These are phyloP conservation scores for Cherax quadricarinatus DNA, from an alignment of 1,140 invertebrate species.

Conservation along the genomic window DNA sequence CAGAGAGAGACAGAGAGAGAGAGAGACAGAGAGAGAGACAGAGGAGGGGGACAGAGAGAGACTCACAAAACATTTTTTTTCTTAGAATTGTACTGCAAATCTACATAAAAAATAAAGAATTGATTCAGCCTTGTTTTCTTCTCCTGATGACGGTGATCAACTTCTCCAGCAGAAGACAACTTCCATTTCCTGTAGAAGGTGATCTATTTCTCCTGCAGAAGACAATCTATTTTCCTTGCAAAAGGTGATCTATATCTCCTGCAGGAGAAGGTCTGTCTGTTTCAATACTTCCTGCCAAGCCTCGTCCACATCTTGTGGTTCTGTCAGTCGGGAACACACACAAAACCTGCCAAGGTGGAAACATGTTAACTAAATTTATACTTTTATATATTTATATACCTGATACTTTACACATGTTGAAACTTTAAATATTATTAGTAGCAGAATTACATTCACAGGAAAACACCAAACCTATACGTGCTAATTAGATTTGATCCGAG, in stretches of 20 bases:
- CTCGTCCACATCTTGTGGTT: background rate
- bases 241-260: background rate
- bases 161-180: background rate
- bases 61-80: background rate
- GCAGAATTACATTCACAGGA: too few relatives aligned
- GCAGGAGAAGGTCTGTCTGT: background rate
- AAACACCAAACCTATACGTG: too few relatives aligned
- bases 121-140: background rate
- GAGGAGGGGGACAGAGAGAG: background rate
- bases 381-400: too few relatives aligned
- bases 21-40: background rate
- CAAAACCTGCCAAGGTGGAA: background rate
- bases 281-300: background rate
- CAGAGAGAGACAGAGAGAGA: too few relatives aligned
- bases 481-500: too few relatives aligned
- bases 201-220: background rate
- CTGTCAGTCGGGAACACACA: background rate
- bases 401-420: too few relatives aligned
- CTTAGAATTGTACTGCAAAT: background rate
- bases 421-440: too few relatives aligned
- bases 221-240: background rate
- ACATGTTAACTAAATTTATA: background rate
- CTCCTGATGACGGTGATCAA: background rate
- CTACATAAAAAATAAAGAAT: too few relatives aligned
- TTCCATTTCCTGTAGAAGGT: background rate